Evolutionary conservation across 1,140 invertebrate genomes (phyloP).

Genomic region (Melitaea cinxia): DNA sequence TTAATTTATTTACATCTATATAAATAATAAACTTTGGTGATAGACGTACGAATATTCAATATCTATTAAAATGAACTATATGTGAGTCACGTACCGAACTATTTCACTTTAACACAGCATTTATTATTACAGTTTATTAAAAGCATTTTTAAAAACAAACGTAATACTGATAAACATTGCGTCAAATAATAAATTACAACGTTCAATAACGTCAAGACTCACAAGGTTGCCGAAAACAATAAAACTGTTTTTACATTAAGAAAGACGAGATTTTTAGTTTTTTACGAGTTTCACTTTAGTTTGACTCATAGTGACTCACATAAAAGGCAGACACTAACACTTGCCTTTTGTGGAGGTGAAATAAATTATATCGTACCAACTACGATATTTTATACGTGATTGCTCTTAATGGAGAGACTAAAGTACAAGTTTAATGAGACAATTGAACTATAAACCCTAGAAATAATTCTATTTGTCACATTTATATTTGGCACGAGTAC

Average conservation of each 20-base stretch:
- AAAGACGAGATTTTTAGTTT: constrained; percentile 7
- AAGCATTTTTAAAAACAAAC: neutral
- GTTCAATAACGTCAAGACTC: neutral
- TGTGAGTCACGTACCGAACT: neutral
- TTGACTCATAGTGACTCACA: constrained; percentile 21
- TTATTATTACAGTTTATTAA: neutral
- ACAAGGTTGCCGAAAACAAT: constrained; percentile 1
- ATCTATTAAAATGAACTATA: too few species aligned
- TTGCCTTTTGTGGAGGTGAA: neutral
- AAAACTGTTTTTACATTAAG: constrained; percentile 3
- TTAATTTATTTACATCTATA: too few species aligned
- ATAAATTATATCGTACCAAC: neutral
- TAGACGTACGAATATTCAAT: too few species aligned
- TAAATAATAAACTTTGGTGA: too few species aligned
- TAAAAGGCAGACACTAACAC: neutral
- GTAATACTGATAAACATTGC: neutral
- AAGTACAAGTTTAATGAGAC: constrained; percentile 2
- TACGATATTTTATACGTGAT: neutral
- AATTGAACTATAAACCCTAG: neutral
- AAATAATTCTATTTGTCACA: neutral
- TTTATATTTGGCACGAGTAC: neutral
- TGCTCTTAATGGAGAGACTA: neutral
- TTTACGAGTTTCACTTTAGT: constrained; percentile 8
- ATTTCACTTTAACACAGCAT: neutral
- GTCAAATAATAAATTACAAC: neutral